Base-by-base conservation (phyloP, 2,888 invertebrate species). In the Nebria brevicollis region DNA sequence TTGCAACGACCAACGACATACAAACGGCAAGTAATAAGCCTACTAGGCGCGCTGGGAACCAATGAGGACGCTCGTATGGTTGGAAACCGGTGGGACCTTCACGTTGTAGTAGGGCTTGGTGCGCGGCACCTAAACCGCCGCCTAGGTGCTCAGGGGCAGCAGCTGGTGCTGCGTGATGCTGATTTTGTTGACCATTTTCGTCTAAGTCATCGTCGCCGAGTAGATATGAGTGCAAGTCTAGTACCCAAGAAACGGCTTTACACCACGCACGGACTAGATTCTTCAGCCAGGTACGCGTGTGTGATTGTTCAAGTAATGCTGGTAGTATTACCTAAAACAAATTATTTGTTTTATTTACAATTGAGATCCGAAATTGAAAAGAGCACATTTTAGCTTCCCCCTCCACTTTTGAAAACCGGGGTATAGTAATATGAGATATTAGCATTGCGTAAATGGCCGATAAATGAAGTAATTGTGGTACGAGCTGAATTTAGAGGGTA, bases 201-300 rank as follows among this genome's bases (percentile, higher is more conserved):
- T 84, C 89, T 84, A 88, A 83, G 85, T 87, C 86, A 75, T 91
- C 91, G 84, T 95, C 95, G 0, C 97, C 96, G 72, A 98, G 90
- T 78, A 98, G 89, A 88, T 98, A 98, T 0, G 98, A 98, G 83
- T 96, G 94, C 10, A 98, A 92, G 80, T 97, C 96, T 2, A 98
- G 89, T 26, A 95, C 87, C 91, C 96, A 97, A 0, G 98, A 95
- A 0, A 96, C 95, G 6, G 93, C 92, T 34, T 92, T 91, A 88
- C 97, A 98, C 98, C 98, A 98, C 79, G 93, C 92, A 8, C 95
- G 92, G 0, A 99, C 94, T 10, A 96, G 90, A n/a, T 94, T 94
- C 88, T 98, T 98, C 83, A 99, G 90, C 97, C 98, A 98, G 8
- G 95, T 95, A 7, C 98, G 92, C 0, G 98, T 98, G 88, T 99